Evolutionary conservation across 2,113 vertebrate genomes (phyloP), one percentile per base, ranked within the genome.

Genomic region (Peromyscus californicus): DNA sequence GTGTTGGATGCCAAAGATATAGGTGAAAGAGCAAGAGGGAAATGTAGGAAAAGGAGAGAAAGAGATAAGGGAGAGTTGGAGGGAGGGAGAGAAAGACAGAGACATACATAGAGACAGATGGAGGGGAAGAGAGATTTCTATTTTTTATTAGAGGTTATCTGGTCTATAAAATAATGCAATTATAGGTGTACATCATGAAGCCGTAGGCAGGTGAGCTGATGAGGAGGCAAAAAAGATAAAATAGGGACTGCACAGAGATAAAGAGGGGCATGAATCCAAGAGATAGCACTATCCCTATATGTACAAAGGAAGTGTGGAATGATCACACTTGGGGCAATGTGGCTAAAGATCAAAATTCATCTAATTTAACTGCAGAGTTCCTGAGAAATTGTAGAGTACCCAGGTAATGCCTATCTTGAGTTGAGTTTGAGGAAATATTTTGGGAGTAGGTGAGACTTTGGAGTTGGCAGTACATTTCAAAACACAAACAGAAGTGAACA

Each of bases 401-500:
- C 5, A 70, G 26, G 54, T 17, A 87, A 61, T 19, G 11, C 15
- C 76, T 33, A 83, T 33, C 33, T 59, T n/a, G 24, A 13, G 13
- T 15, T 8, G 48, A 85, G 31, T 86, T 94, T 91, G 42, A 70
- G 11, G 39, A 72, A 45, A 54, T 67, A 33, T 45, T 17, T 59
- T 82, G 3, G 42, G 63, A 84, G 6, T 86, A 36, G 7, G 1
- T 89, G 36, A 85, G 51, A 80, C 17, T 72, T 42, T 39, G 79
- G 70, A 94, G 17, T 96, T 26, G 63, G 8, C 11, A 57, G 39
- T 79, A 92, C 16, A 89, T 74, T 9, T 7, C 45, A 75, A 86
- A 70, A 89, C 45, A 21, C 80, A 86, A 89, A 76, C 61, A 93
- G 19, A 42, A 87, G 26, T 86, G 45, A 89, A 13, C 17, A 67